Base-by-base conservation (phyloP, 2,888 invertebrate species). In the Rutpela maculata region DNA sequence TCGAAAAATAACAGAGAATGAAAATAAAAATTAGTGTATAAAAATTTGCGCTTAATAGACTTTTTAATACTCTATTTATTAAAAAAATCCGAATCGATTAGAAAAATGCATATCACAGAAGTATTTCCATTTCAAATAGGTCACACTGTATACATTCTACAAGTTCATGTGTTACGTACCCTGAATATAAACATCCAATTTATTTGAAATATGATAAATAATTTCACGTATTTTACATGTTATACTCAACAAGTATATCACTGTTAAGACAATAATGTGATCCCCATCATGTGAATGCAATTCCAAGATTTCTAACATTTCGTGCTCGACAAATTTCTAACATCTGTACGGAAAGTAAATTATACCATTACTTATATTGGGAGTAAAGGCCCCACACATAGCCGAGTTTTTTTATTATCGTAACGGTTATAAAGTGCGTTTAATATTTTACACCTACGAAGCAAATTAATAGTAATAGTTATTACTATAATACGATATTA, bases 401-500 rank as follows among this genome's bases (percentile, higher is more conserved):
- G 78, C 71, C 70, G 60, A 38, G 69, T 78, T 76, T 80, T 80
- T n/a, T n/a, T n/a, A n/a, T n/a, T 78, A 78, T 67, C 70, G 57
- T 70, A 71, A 75, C 73, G 72, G 67, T 74, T 70, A 74, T 80
- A 79, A 80, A 79, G 66, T 71, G 62, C 66, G 75, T 70, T 80
- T 78, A 80, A 81, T 79, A 81, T 83, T 81, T 81, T 78, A 80
- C 82, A 83, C 81, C 78, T 80, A 80, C 76, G 75, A 75, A 57
- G 38, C 70, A 57, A 74, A 80, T 76, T 79, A 81, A 76, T 80
- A 75, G 77, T 75, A 78, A 81, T 74, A 75, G 77, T 81, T 78
- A 72, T 72, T 63, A 43, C 72, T 18, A 62, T 72, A 72, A 72
- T 72, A 19, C 72, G 62, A 72, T 72, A 72, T 72, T 63, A 55